Conservation (phyloP, 1,140 invertebrate species). For the Chrysomallon squamiferum region DNA sequence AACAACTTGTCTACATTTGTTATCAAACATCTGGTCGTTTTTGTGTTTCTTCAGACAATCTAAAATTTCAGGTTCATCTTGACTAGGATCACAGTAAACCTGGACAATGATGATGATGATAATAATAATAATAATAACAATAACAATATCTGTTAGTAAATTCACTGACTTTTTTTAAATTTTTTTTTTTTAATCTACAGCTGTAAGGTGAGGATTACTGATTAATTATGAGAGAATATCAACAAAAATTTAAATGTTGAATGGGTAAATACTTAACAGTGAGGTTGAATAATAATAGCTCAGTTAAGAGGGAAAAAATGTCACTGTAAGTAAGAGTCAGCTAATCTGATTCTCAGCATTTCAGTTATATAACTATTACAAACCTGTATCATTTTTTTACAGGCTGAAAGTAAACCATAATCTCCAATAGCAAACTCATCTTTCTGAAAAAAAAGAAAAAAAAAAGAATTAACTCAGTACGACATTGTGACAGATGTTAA, state of each 20-base stretch:
- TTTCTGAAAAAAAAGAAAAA: slow-evolving; percentile 67
- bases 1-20: slow-evolving; percentile 85
- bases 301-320: too few species aligned
- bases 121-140: too few species aligned
- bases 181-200: too few species aligned
- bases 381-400: slow-evolving; percentile 81
- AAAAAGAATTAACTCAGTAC: neutral
- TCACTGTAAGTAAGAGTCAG: too few species aligned
- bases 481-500: neutral
- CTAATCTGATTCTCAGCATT: too few species aligned
- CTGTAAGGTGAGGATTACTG: too few species aligned
- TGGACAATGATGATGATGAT: slow-evolving; percentile 45
- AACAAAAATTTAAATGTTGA: too few species aligned
- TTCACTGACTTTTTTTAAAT: too few species aligned
- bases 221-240: too few species aligned
- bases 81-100: slow-evolving; percentile 52
- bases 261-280: too few species aligned
- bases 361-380: slow-evolving; percentile 2
- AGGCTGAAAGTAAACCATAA: slow-evolving; percentile 81
- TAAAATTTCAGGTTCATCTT: slow-evolving; percentile 52
- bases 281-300: too few species aligned
- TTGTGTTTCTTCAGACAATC: slow-evolving; percentile 74
- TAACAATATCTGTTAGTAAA: too few species aligned
- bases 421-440: slow-evolving; percentile 89
- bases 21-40: slow-evolving; percentile 82